Conservation (phyloP, 1,140 invertebrate genomes). For the Xylocopa sonorina region DNA sequence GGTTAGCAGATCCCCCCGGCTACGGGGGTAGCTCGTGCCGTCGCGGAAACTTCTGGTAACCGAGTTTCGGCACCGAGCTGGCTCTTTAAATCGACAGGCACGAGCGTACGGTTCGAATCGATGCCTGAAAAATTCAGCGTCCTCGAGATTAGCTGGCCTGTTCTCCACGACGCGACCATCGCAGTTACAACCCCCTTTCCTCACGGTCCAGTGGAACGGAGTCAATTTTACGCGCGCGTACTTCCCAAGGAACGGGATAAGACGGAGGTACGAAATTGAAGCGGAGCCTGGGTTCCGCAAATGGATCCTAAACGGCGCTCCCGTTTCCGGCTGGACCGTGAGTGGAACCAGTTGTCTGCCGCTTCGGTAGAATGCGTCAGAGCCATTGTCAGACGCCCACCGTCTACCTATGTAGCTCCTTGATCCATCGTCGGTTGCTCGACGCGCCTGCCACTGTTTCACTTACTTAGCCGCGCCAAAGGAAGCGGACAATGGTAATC, state of each 20-base stretch:
- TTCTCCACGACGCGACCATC: background rate
- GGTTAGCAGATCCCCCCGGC: background rate
- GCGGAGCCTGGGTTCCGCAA: constrained; percentile 20
- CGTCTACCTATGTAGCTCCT: too few species aligned
- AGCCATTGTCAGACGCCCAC: constrained; percentile 18
- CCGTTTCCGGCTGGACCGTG: constrained; percentile 1
- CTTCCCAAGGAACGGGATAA: background rate
- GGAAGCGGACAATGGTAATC: too few species aligned
- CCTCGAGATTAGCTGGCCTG: constrained; percentile 39
- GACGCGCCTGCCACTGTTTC: constrained; percentile 5
- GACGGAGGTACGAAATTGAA: constrained; percentile 15
- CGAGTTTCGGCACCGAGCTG: background rate
- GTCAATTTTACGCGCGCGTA: background rate
- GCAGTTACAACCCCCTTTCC: background rate
- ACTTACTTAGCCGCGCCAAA: background rate
- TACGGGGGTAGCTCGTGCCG: background rate
- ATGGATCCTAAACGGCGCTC: constrained; percentile 32
- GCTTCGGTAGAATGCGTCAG: background rate
- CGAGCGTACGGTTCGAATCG: constrained; percentile 50
- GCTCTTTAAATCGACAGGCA: background rate
- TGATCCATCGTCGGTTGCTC: background rate
- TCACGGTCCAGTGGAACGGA: background rate
- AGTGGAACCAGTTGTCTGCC: background rate
- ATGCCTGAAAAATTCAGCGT: constrained; percentile 61
- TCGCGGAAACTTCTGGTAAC: constrained; percentile 9